phyloP scores from a whole-genome alignment of 2,888 invertebrate genomes.

The Deilephila porcellus region DNA sequence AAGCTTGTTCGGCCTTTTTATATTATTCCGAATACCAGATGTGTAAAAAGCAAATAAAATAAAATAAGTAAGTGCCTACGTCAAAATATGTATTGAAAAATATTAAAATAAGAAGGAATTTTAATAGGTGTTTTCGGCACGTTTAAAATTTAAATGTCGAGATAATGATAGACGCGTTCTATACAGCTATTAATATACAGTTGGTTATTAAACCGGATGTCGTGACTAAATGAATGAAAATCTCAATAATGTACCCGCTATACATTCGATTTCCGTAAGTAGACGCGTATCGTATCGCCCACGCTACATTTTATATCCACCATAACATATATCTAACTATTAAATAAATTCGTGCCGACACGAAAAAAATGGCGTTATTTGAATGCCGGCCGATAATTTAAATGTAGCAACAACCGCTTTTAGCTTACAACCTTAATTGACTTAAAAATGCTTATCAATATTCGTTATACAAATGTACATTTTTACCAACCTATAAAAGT shows the following conservation, averaged over 20 bases:
- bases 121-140: background rate
- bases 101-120: background rate
- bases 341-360: conserved; percentile 84
- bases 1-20: background rate
- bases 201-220: conserved; percentile 50
- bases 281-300: conserved; percentile 61
- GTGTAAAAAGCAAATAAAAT: background rate
- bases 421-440: conserved; percentile 85
- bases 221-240: conserved; percentile 68
- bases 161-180: background rate
- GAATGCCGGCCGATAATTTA: conserved; percentile 85
- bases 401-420: conserved; percentile 85
- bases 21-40: background rate
- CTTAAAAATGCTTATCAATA: conserved; percentile 85
- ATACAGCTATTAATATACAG: conserved; percentile 19
- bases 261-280: conserved; percentile 33
- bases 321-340: conserved; percentile 74
- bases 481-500: conserved; percentile 41
- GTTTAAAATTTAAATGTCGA: conserved; percentile 3
- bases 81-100: no score
- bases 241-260: conserved; percentile 50
- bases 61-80: background rate
- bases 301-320: conserved; percentile 69
- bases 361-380: conserved; percentile 84
- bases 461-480: conserved; percentile 52